Percentiles rank a stretch among this genome's conserved stretches.
Evolutionary conservation across 2,888 invertebrate genomes (phyloP).

Genomic region (Zeuzera pyrina): DNA sequence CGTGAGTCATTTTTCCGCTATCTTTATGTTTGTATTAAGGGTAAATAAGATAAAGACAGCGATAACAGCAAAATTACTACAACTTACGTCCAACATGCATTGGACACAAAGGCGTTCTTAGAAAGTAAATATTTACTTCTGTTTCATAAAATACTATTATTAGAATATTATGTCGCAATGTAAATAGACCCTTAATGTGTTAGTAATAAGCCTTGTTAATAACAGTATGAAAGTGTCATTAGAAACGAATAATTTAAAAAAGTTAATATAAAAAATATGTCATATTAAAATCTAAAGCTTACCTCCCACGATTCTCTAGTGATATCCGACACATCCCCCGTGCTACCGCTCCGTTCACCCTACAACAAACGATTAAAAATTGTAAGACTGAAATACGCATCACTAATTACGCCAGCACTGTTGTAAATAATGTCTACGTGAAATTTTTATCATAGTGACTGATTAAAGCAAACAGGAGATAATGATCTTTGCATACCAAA

Average conservation of each 20-base stretch:
- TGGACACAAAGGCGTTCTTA: no score
- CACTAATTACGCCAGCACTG: neutral
- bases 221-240: neutral
- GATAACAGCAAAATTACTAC: no score
- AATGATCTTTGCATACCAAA: neutral
- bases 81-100: no score
- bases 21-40: no score
- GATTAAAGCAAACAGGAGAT: conserved; percentile 14
- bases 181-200: no score
- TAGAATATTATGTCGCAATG: no score
- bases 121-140: no score
- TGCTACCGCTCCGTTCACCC: conserved; percentile 75
- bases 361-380: conserved; percentile 16
- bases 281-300: conserved; percentile 45
- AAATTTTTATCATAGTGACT: conserved; percentile 44
- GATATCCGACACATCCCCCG: conserved; percentile 84
- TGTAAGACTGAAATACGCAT: neutral
- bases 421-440: conserved; percentile 24
- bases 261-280: conserved; percentile 4
- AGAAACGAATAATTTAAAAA: neutral
- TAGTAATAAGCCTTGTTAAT: no score
- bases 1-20: no score
- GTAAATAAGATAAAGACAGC: no score
- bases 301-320: conserved; percentile 97
- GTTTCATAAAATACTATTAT: no score